Evolutionary conservation across 2,888 invertebrate genomes (phyloP).

Genomic region (Lomographa bimaculata): DNA sequence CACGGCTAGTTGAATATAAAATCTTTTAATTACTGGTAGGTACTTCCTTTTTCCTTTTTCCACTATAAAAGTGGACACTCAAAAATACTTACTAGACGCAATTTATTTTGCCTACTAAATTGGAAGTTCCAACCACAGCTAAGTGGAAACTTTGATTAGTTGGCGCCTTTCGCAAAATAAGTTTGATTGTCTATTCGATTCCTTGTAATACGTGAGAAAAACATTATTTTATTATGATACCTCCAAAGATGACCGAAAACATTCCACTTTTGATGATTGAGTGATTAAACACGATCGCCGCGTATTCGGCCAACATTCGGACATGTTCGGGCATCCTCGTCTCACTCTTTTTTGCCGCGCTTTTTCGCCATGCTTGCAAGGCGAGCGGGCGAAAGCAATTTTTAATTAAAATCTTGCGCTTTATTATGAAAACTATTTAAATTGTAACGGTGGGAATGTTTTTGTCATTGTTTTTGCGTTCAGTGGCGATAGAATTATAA

Average conservation of each 20-base stretch:
- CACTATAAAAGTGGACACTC: no score
- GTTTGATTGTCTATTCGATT: no score
- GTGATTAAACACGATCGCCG: slow-evolving; percentile 59
- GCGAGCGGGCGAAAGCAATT: slow-evolving; percentile 40
- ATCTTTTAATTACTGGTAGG: no score
- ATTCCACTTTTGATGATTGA: slow-evolving; percentile 62
- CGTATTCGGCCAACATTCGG: slow-evolving; percentile 48
- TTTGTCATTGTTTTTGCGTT: slow-evolving; percentile 19
- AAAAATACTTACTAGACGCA: no score
- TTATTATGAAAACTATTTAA: slow-evolving; percentile 69
- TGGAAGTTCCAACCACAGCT: no score
- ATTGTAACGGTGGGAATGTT: slow-evolving; percentile 23
- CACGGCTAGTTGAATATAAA: no score
- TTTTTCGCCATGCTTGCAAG: slow-evolving; percentile 43
- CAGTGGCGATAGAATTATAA: slow-evolving; percentile 18
- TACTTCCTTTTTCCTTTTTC: no score
- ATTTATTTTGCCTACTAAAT: no score
- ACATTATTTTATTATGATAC: no score
- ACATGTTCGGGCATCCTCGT: slow-evolving; percentile 57
- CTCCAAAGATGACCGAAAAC: slow-evolving; percentile 31
- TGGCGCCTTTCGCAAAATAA: no score
- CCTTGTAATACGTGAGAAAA: no score
- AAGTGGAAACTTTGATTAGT: no score
- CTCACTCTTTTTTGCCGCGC: slow-evolving; percentile 36
- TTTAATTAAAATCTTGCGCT: slow-evolving; percentile 76